Base-by-base conservation (phyloP, 2,888 invertebrate species). In the Mellilla xanthometata region DNA sequence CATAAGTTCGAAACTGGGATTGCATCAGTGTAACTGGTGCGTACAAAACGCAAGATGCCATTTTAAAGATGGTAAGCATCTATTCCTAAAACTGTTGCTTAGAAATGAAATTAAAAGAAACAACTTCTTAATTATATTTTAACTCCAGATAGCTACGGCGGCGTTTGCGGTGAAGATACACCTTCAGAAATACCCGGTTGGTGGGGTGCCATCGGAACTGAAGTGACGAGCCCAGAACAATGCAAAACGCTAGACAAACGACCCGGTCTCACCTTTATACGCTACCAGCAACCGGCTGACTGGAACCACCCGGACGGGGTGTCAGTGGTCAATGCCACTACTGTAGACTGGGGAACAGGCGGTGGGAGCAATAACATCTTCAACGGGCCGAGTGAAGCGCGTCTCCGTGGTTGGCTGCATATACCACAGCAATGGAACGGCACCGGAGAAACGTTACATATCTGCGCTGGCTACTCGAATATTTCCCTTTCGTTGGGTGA, bases 1-100 rank as follows among this genome's bases (percentile, higher is more conserved):
- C 1, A 94, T 95, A 32, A 95, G 95, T 38, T 93, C 94, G 57
- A 95, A 95, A 68, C 77, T 96, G 39, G 94, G 95, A 12, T 81
- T 96, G 2, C 94, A 94, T 39, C 95, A 95, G 59, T 97, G 96
- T 69, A 94, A 94, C 28, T 98, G 98, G 97, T 98, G 97, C 74
- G 97, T 98, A 1, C 97, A 97, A 72, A 96, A 96, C 69, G 96
- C 96, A 0, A 91, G 95, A 28, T 98, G 98, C 71, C 97, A 97
- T 75, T 95, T 95, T 62, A 94, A 94, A 65, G 95, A 96, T 66
- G 95, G 94, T 91, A 87, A 80, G 69, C 13, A 11, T 19, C n/a
- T 4, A 6, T 23, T 7, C 4, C 4, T 10, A 30, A 1, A 30
- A 30, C 1, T 30, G 7, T n/a, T n/a, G n/a, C n/a, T n/a, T n/a